These are phyloP conservation scores for Xylocopa sonorina DNA, from an alignment of 1,140 invertebrate genomes.

Conservation along the genomic window DNA sequence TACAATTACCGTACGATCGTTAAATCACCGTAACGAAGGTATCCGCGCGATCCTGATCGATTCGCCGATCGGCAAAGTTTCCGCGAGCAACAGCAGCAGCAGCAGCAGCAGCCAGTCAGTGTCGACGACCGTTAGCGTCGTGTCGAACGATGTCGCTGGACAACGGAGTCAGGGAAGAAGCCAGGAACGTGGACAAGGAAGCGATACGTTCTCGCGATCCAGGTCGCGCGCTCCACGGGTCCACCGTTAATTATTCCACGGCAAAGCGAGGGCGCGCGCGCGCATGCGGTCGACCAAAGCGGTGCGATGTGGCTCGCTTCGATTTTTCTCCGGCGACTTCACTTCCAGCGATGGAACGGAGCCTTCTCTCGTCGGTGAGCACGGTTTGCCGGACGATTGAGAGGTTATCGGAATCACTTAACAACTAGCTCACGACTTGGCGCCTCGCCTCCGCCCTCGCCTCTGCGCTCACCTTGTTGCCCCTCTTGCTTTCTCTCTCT, in stretches of 20 bases:
- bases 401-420: slow-evolving; percentile 81
- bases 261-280: too few species aligned
- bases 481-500: too few species aligned
- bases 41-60: neutral
- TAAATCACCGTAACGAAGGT: too few species aligned
- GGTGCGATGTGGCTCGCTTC: slow-evolving; percentile 59
- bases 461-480: slow-evolving; percentile 40
- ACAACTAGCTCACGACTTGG: slow-evolving; percentile 80
- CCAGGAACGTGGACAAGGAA: slow-evolving; percentile 64
- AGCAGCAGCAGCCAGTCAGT: too few species aligned
- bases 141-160: slow-evolving; percentile 57
- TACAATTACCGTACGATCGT: neutral
- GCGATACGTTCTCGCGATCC: slow-evolving; percentile 72
- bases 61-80: neutral
- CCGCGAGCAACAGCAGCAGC: too few species aligned
- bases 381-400: slow-evolving; percentile 75
- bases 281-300: slow-evolving; percentile 67
- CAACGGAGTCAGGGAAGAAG: slow-evolving; percentile 38
- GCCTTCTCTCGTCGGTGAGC: slow-evolving; percentile 58
- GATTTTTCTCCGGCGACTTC: slow-evolving; percentile 55
- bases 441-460: slow-evolving; percentile 70
- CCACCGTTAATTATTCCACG: slow-evolving; percentile 79
- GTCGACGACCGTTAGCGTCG: slow-evolving; percentile 71
- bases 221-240: slow-evolving; percentile 69
- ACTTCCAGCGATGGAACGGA: slow-evolving; percentile 26